These are phyloP conservation scores for Lepilemur septentrionalis DNA, from an alignment of 2,797 vertebrate species.

Conservation along the genomic window DNA sequence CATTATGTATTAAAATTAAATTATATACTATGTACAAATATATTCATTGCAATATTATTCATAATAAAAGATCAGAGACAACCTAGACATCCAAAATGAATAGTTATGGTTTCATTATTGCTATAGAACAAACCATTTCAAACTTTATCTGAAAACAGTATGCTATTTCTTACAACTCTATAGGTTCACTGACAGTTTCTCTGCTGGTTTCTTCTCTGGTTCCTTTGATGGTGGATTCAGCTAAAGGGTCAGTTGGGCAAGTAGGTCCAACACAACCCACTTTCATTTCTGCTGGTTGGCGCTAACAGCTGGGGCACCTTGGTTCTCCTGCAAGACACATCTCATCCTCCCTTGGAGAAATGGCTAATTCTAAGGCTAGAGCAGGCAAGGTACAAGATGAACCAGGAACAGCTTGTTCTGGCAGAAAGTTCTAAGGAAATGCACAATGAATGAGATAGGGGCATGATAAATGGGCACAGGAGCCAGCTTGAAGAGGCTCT, in stretches of 20 bases:
- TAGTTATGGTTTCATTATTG: background rate
- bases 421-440: slow-evolving; percentile 34
- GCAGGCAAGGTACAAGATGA: slow-evolving; percentile 58
- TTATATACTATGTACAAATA: background rate
- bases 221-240: background rate
- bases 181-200: background rate
- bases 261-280: background rate
- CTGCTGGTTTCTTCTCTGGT: background rate
- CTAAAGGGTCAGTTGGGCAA: slow-evolving; percentile 20
- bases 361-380: slow-evolving; percentile 30
- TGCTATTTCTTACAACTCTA: background rate
- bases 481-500: slow-evolving; percentile 16
- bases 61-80: background rate
- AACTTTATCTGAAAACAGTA: background rate
- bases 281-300: background rate
- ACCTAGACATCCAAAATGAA: slow-evolving; percentile 7
- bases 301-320: background rate
- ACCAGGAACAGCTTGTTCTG: slow-evolving; percentile 57
- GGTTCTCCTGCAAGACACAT: background rate
- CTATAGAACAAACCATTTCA: background rate
- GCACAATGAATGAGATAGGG: slow-evolving; percentile 19
- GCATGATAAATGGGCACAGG: background rate
- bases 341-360: slow-evolving; percentile 16
- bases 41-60: background rate
- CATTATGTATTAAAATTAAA: slow-evolving; percentile 50